Percentiles rank a stretch among this genome's conserved stretches.
These are phyloP conservation scores for Hydrochoerus hydrochaeris DNA, from an alignment of 2,113 vertebrate species.

Conservation along the genomic window DNA sequence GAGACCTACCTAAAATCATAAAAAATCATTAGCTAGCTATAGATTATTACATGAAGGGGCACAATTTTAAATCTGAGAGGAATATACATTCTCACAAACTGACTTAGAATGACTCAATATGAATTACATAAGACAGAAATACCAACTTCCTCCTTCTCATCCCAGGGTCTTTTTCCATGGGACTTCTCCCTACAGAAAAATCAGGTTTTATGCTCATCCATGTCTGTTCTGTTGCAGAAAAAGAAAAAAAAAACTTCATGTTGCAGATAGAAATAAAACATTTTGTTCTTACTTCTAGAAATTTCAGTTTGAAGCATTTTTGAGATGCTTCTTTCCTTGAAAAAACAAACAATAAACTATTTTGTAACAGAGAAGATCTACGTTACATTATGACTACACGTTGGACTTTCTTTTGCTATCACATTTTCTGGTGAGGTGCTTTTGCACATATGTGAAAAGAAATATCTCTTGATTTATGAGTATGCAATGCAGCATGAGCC, in stretches of 20 bases:
- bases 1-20: not conserved
- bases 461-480: not conserved
- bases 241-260: not conserved
- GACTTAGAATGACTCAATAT: not conserved
- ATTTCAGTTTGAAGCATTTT: not conserved
- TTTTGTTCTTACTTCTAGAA: not conserved
- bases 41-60: not conserved
- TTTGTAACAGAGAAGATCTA: not conserved
- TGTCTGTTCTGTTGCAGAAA: not conserved
- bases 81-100: not conserved
- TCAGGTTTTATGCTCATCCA: not conserved
- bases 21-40: not conserved
- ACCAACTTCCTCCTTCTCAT: not conserved
- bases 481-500: not conserved
- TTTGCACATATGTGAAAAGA: not conserved
- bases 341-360: not conserved
- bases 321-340: not conserved
- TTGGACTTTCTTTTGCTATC: fast-evolving
- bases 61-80: not conserved
- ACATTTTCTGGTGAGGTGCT: not conserved
- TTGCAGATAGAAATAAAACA: not conserved
- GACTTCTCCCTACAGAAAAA: not conserved
- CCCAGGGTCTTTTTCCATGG: not conserved
- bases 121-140: not conserved
- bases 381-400: not conserved